These are phyloP conservation scores for Magallana gigas DNA, from an alignment of 1,140 invertebrate species.

Conservation along the genomic window DNA sequence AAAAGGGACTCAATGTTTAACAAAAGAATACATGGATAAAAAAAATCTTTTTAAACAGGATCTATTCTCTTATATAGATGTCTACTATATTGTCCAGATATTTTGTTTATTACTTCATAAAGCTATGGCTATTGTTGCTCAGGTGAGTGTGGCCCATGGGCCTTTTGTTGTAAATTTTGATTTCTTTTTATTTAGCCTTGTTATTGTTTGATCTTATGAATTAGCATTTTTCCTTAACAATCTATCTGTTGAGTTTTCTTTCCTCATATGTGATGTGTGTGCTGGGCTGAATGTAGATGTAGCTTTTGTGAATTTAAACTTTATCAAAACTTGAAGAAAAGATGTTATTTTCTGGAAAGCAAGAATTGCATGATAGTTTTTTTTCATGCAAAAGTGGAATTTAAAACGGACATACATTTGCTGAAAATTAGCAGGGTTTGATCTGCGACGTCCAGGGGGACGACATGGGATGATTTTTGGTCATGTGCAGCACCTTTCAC, in stretches of 20 bases:
- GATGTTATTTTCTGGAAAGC: too few species aligned
- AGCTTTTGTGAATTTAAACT: background rate
- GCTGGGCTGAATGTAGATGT: slow-evolving; percentile 51
- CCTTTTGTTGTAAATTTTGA: too few species aligned
- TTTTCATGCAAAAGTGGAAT: background rate
- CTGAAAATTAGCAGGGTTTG: slow-evolving; percentile 45
- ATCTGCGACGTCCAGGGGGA: slow-evolving; percentile 51
- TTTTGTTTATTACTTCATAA: too few species aligned
- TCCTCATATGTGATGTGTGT: slow-evolving; percentile 46
- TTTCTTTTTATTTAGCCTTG: background rate
- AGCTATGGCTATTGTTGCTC: too few species aligned
- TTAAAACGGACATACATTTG: background rate
- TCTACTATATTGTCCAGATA: too few species aligned
- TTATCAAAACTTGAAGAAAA: too few species aligned
- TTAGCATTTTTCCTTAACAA: background rate
- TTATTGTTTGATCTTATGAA: background rate
- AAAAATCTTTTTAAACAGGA: too few species aligned
- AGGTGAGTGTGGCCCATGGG: too few species aligned
- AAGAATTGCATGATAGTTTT: too few species aligned
- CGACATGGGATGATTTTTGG: slow-evolving; percentile 63
- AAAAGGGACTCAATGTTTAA: too few species aligned
- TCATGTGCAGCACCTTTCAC: slow-evolving; percentile 47
- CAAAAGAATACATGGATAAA: too few species aligned
- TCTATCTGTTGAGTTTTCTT: slow-evolving; percentile 19
- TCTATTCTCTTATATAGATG: too few species aligned